These are phyloP conservation scores for Drosophila infuscata DNA, from an alignment of 2,888 invertebrate genomes.

Conservation along the genomic window DNA sequence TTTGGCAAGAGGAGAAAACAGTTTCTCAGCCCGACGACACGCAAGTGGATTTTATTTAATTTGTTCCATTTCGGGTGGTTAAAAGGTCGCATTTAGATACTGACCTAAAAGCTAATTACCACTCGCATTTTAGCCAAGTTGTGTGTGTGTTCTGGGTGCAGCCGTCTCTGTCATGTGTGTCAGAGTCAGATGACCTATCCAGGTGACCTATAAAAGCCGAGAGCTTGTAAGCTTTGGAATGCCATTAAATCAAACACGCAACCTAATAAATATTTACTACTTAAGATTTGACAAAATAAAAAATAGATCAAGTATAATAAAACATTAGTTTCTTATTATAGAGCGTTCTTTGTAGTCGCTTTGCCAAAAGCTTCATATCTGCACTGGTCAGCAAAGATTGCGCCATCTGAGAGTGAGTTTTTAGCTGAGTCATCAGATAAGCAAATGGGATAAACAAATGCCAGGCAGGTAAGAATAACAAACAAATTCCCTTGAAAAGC, in stretches of 20 bases:
- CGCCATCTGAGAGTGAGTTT: slow-evolving; percentile 6
- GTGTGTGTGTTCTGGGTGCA: slow-evolving; percentile 37
- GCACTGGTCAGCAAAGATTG: slow-evolving; percentile 29
- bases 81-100: slow-evolving; percentile 54
- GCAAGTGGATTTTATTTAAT: slow-evolving; percentile 59
- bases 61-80: slow-evolving; percentile 27
- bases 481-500: slow-evolving; percentile 9
- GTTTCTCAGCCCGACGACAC: slow-evolving; percentile 44
- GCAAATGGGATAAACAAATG: slow-evolving; percentile 9
- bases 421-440: slow-evolving; percentile 46
- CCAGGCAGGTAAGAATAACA: slow-evolving; percentile 12
- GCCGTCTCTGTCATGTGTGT: slow-evolving; percentile 21
- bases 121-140: slow-evolving; percentile 37
- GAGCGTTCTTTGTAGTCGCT: slow-evolving; percentile 1
- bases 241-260: neutral
- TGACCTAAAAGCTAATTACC: slow-evolving; percentile 61
- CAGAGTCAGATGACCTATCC: slow-evolving; percentile 45
- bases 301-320: neutral
- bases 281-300: neutral
- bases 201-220: slow-evolving; percentile 43
- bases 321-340: neutral
- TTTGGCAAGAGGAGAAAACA: slow-evolving; percentile 29
- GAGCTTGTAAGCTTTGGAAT: neutral
- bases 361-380: slow-evolving; percentile 23
- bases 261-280: neutral